These are phyloP conservation scores for Diorhabda carinulata DNA, from an alignment of 1,140 invertebrate genomes.

Conservation along the genomic window DNA sequence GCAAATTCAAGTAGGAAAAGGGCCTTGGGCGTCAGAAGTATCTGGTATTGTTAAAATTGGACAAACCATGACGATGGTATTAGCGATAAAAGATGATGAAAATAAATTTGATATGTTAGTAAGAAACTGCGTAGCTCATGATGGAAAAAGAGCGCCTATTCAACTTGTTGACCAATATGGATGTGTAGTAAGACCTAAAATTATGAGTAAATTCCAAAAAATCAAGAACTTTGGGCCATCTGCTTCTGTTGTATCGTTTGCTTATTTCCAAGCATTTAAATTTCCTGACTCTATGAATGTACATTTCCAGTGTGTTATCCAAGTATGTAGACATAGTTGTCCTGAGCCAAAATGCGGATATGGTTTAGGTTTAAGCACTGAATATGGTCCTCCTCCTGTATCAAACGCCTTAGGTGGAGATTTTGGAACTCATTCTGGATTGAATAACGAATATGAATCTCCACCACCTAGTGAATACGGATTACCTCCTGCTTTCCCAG, in stretches of 20 bases:
- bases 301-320: slow-evolving; percentile 94
- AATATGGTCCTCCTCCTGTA: slow-evolving; percentile 64
- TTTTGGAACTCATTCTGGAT: slow-evolving; percentile 62
- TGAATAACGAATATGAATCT: slow-evolving; percentile 66
- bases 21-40: slow-evolving; percentile 91
- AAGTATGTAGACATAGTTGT: slow-evolving; percentile 90
- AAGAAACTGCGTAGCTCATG: slow-evolving; percentile 89
- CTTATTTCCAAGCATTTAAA: slow-evolving; percentile 95
- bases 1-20: slow-evolving; percentile 93
- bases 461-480: slow-evolving; percentile 65
- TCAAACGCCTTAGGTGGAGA: slow-evolving; percentile 56
- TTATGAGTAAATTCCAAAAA: slow-evolving; percentile 93
- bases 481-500: slow-evolving; percentile 72
- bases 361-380: slow-evolving; percentile 55
- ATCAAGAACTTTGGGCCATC: slow-evolving; percentile 93
- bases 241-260: slow-evolving; percentile 89
- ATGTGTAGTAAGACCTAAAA: slow-evolving; percentile 87
- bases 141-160: slow-evolving; percentile 87
- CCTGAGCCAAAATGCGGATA: slow-evolving; percentile 82
- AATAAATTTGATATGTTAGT: slow-evolving; percentile 95
- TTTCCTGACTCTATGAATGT: slow-evolving; percentile 97
- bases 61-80: slow-evolving; percentile 93
- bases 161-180: slow-evolving; percentile 89
- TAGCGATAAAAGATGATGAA: slow-evolving; percentile 92
- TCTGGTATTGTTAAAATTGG: slow-evolving; percentile 93